Percentiles rank a stretch among this genome's conserved stretches.
phyloP scores from a whole-genome alignment of 2,888 invertebrate genomes.

The Heliconius charithonia region DNA sequence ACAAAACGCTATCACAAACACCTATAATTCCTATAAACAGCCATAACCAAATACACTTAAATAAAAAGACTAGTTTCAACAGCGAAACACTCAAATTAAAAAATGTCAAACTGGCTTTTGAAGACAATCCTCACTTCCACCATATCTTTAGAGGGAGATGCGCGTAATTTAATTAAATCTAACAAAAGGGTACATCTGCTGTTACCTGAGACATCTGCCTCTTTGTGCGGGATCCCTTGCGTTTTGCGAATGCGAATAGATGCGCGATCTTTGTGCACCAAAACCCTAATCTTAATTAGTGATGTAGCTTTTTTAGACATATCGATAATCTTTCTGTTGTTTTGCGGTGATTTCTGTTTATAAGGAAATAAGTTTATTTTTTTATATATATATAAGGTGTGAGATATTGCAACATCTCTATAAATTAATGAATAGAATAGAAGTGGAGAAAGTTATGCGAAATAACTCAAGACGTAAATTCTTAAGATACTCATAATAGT shows the following conservation, averaged over 20 bases:
- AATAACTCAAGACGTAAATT: background rate
- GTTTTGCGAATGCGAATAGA: conserved; percentile 61
- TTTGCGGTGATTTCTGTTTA: background rate
- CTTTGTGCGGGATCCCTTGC: conserved; percentile 61
- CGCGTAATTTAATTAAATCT: conserved; percentile 73
- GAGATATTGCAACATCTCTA: too few species aligned
- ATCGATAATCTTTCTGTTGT: conserved; percentile 40
- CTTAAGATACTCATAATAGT: too few species aligned
- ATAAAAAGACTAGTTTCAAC: conserved; percentile 9
- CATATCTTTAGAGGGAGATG: conserved; percentile 40
- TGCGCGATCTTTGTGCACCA: conserved; percentile 66
- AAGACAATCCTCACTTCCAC: conserved; percentile 2
- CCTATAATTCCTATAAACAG: background rate
- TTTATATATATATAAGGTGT: too few species aligned
- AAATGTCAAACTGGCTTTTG: conserved; percentile 13
- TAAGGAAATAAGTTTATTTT: background rate
- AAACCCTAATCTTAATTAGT: conserved; percentile 69
- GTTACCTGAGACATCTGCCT: conserved; percentile 79
- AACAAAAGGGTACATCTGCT: conserved; percentile 73
- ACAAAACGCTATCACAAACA: background rate
- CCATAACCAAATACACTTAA: background rate
- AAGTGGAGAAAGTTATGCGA: background rate
- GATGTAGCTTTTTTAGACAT: conserved; percentile 50
- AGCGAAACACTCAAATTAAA: conserved; percentile 7
- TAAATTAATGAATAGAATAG: background rate